Percentiles rank a stretch among this genome's conserved stretches.
Conservation (phyloP, 1,140 invertebrate species). For the Drosophila triauraria region DNA sequence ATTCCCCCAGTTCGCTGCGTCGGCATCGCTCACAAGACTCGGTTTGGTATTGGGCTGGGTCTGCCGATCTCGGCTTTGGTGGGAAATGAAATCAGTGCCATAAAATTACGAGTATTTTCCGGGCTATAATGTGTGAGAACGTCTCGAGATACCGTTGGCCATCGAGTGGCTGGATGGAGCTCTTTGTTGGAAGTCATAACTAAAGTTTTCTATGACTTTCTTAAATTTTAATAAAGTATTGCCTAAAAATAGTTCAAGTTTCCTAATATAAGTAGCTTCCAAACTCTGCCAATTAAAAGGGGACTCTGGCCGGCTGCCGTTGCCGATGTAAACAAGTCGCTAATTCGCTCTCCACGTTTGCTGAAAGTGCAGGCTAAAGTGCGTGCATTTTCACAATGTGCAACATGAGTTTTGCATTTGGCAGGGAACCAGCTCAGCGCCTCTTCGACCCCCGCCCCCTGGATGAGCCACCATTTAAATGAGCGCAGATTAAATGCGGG, state of each 20-base stretch:
- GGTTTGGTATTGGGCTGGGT: slow-evolving; percentile 33
- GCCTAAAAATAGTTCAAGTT: background rate
- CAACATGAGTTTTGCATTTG: slow-evolving; percentile 78
- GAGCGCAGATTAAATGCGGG: slow-evolving; percentile 80
- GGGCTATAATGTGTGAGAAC: slow-evolving; percentile 46
- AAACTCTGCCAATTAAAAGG: slow-evolving; percentile 5
- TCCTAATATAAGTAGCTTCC: background rate
- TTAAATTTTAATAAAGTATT: background rate
- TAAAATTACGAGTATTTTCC: slow-evolving; percentile 38
- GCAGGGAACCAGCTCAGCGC: slow-evolving; percentile 17
- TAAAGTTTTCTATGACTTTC: background rate
- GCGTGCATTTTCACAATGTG: slow-evolving; percentile 66
- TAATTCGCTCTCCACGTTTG: slow-evolving; percentile 36
- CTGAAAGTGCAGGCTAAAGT: slow-evolving; percentile 49
- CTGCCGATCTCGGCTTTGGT: slow-evolving; percentile 31
- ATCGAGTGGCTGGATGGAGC: background rate
- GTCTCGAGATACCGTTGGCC: slow-evolving; percentile 34
- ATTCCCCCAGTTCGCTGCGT: slow-evolving; percentile 34
- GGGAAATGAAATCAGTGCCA: slow-evolving; percentile 55
- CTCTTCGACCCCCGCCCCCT: background rate
- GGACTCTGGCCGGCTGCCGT: slow-evolving; percentile 12
- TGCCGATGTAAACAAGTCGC: slow-evolving; percentile 61
- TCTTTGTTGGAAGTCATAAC: background rate
- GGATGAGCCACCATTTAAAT: slow-evolving; percentile 60
- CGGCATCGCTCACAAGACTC: slow-evolving; percentile 51